Evolutionary conservation across 2,113 vertebrate genomes (phyloP).

Genomic region (Mirounga angustirostris): DNA sequence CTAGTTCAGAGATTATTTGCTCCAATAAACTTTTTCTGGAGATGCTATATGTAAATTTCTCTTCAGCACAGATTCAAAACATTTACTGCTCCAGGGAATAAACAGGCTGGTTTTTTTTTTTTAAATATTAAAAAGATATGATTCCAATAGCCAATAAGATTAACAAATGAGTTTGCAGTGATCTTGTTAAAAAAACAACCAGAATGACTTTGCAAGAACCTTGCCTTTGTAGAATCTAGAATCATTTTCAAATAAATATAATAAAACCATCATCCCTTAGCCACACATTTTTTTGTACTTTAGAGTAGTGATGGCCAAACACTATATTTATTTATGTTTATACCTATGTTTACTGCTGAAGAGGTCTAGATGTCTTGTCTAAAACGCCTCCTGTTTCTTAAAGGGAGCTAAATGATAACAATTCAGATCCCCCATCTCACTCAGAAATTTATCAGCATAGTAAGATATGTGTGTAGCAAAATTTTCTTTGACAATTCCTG

Average conservation of each 20-base stretch:
- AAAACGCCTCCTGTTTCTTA: not conserved
- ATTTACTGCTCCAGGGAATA: constrained; percentile 39
- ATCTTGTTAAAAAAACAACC: not conserved
- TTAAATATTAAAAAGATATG: no score
- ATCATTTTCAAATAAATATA: not conserved
- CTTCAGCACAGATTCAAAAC: constrained; percentile 39
- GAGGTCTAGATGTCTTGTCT: not conserved
- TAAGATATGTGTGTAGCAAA: not conserved
- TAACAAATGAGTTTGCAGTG: not conserved
- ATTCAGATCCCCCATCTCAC: not conserved
- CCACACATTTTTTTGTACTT: not conserved
- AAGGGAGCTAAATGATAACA: not conserved
- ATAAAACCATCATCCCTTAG: not conserved
- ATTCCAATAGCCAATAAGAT: not conserved
- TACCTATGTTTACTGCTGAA: not conserved
- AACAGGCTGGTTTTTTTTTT: not conserved
- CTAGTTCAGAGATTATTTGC: constrained; percentile 39
- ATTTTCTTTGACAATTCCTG: not conserved
- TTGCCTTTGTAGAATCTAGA: not conserved
- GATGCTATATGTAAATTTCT: constrained; percentile 25
- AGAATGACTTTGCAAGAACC: not conserved
- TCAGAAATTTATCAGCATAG: not conserved
- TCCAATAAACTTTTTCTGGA: not conserved
- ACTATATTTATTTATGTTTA: not conserved
- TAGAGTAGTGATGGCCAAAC: not conserved